Percentiles rank a stretch among this genome's conserved stretches.
Evolutionary conservation across 1,140 invertebrate genomes (phyloP).

Genomic region (Magallana angulata): DNA sequence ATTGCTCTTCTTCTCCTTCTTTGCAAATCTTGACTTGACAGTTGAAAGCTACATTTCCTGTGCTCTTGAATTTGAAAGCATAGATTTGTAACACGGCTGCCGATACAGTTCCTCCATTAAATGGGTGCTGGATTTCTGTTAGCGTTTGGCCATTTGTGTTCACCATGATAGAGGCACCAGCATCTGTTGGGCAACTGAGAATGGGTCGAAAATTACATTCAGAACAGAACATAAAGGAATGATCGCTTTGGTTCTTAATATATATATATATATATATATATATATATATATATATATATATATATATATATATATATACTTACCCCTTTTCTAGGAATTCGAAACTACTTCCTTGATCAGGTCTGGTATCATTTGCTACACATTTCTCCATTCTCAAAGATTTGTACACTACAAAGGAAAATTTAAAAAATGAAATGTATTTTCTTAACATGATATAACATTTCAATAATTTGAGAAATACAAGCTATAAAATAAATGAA

Average conservation of each 20-base stretch:
- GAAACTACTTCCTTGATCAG: neutral
- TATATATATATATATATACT: neutral
- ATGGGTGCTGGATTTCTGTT: neutral
- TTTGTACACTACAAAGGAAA: conserved; percentile 46
- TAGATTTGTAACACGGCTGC: conserved; percentile 21
- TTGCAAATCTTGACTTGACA: conserved; percentile 50
- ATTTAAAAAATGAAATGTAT: neutral
- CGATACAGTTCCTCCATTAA: neutral
- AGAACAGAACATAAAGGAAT: too few species aligned
- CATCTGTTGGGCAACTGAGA: conserved; percentile 44
- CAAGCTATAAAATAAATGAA: too few species aligned
- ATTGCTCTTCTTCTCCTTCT: conserved; percentile 33
- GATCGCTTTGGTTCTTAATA: too few species aligned
- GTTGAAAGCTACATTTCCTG: conserved; percentile 50
- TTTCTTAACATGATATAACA: too few species aligned
- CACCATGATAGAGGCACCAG: conserved; percentile 35
- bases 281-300: too few species aligned
- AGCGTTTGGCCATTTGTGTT: conserved; percentile 29
- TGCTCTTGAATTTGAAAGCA: conserved; percentile 52
- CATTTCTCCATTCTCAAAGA: conserved; percentile 43
- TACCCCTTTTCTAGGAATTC: conserved; percentile 50
- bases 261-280: too few species aligned
- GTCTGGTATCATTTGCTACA: conserved; percentile 50
- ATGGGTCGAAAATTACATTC: too few species aligned
- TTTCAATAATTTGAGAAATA: too few species aligned